Evolutionary conservation across 1,140 invertebrate genomes (phyloP).

Genomic region (Charaxes varanes): DNA sequence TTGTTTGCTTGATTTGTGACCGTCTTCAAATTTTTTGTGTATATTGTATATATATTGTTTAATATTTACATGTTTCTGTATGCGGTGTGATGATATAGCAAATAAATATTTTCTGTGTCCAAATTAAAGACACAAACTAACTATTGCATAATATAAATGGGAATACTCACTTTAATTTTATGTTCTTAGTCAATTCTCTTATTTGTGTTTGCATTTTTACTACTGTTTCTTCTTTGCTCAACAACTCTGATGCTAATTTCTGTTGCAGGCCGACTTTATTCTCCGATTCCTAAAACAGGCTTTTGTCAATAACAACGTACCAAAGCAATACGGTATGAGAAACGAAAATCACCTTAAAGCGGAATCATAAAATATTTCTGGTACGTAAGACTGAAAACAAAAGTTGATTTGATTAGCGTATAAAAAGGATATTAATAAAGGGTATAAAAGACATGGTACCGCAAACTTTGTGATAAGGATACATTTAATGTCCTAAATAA

Average conservation of each 20-base stretch:
- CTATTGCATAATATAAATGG: constrained; percentile 2
- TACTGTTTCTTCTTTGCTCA: constrained; percentile 60
- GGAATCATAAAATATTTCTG: constrained; percentile 35
- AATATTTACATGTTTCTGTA: too few relatives aligned
- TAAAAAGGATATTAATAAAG: too few relatives aligned
- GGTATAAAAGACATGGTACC: too few relatives aligned
- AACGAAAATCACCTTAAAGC: constrained; percentile 23
- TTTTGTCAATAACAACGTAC: constrained; percentile 1
- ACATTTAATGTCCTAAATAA: too few relatives aligned
- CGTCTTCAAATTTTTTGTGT: too few relatives aligned
- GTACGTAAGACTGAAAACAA: constrained; percentile 47
- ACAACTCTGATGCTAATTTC: constrained; percentile 53
- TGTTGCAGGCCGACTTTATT: constrained; percentile 61
- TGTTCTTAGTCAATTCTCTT: constrained; percentile 55
- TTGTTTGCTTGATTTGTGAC: too few relatives aligned
- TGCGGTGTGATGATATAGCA: too few relatives aligned
- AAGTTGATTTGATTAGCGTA: too few relatives aligned
- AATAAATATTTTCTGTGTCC: too few relatives aligned
- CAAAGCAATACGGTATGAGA: not conserved
- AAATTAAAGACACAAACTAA: not conserved
- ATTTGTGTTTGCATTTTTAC: constrained; percentile 60
- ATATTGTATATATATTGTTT: too few relatives aligned
- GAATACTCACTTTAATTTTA: constrained; percentile 50
- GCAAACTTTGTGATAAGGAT: too few relatives aligned
- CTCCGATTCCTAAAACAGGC: constrained; percentile 47